Percentiles rank a stretch among this genome's conserved stretches.
phyloP scores from a whole-genome alignment of 2,888 invertebrate genomes.

The Orthonychiurus folsomi region DNA sequence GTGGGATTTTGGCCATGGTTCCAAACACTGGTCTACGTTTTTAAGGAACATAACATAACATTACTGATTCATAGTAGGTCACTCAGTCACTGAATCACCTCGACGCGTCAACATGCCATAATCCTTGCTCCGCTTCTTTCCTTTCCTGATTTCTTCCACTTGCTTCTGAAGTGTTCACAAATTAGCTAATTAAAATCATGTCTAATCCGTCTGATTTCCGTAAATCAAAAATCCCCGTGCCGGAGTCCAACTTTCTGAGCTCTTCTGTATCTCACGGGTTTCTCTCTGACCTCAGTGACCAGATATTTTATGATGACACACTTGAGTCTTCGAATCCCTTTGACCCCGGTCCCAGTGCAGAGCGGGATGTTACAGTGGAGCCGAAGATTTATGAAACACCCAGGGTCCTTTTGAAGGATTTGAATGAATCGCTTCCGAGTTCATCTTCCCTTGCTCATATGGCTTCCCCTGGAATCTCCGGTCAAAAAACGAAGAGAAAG shows the following conservation, averaged over 20 bases:
- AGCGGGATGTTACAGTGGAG: not conserved
- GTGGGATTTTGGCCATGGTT: not conserved
- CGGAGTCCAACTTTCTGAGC: constrained; percentile 36
- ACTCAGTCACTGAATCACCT: not conserved
- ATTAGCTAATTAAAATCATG: no score
- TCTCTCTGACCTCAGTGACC: constrained; percentile 37
- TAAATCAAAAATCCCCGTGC: constrained; percentile 40
- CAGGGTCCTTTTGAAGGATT: constrained; percentile 23
- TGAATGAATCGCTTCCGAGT: constrained; percentile 12
- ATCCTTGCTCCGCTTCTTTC: not conserved
- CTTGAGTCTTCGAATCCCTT: constrained; percentile 19
- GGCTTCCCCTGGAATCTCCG: not conserved
- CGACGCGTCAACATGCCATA: not conserved
- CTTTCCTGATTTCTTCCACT: not conserved
- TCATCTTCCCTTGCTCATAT: constrained; percentile 12
- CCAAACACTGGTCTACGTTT: no score
- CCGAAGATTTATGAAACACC: constrained; percentile 37
- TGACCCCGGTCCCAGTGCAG: not conserved
- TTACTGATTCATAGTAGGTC: not conserved
- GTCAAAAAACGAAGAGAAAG: constrained; percentile 13
- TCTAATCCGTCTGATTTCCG: constrained; percentile 17
- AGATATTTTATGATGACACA: constrained; percentile 37
- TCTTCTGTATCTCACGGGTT: constrained; percentile 26
- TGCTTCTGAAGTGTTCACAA: no score
- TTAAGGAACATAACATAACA: not conserved